Base-by-base conservation (phyloP, 2,113 vertebrate species). In the Atherinomorus stipes region DNA sequence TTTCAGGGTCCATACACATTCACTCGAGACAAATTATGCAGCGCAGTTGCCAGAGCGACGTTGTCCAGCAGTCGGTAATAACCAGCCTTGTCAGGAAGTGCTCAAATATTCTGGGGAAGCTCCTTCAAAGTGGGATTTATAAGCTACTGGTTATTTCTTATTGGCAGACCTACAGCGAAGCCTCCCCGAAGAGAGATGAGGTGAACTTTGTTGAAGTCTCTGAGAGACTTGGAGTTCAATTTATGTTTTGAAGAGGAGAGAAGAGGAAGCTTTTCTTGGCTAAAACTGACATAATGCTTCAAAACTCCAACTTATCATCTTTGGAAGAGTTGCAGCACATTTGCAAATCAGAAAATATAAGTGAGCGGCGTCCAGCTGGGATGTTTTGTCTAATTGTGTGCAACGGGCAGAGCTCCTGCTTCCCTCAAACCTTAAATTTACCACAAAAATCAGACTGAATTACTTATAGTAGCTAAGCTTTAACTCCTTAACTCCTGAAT, bases 131-230 rank as follows among this genome's bases (percentile, higher is more conserved):
- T 71, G 80, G 67, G 80, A 89, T 85, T 89, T 87, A 78, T 66
- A 78, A 67, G 76, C 45, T 62, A 58, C 72, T n/a, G 64, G 61
- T 77, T 62, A 74, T 75, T 81, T 87, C 79, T 82, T 53, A 42
- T 81, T 56, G 77, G 77, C 71, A 65, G 88, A 87, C 88, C 88
- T 87, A 83, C 88, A 85, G 78, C 80, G 71, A 80, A 76, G 86
- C 61, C 56, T 79, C 49, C 51, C 64, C 18, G 16, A 12, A 37
- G 60, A 38, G 38, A 37, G 44, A 69, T 18, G 7, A 10, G 42
- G n/a, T 23, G 21, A 4, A 26, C 11, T 53, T 74, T 52, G 18
- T 60, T 52, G 3, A 44, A n/a, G 56, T 38, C 47, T 3, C 61
- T 57, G 26, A 2, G 22, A 7, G 57, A 28, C 25, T 51, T 54